A percentile compares a stretch with the other conserved stretches of the same genome.
These are phyloP conservation scores for Rallus crepitans DNA, from an alignment of 2,797 vertebrate species.

Conservation along the genomic window DNA sequence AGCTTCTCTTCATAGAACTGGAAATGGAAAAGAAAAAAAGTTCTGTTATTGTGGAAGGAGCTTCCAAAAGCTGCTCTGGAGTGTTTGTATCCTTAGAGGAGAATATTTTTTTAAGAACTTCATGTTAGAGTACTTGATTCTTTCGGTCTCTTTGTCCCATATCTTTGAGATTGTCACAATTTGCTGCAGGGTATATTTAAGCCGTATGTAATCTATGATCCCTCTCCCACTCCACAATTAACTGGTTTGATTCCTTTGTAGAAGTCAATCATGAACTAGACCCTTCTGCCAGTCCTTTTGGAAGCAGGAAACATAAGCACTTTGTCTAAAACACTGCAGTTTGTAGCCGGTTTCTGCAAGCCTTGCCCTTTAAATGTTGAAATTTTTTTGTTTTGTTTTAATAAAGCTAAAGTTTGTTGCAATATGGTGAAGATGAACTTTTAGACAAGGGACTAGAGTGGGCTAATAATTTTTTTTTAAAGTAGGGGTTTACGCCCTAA, in stretches of 20 bases:
- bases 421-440: background rate
- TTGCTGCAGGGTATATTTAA: background rate
- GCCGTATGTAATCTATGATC: background rate
- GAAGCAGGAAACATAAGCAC: fast-evolving
- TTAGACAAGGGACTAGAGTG: background rate
- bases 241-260: background rate
- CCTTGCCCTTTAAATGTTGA: background rate
- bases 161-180: background rate
- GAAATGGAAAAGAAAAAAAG: background rate
- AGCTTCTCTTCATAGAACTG: background rate
- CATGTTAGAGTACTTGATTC: background rate
- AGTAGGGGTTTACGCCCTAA: background rate
- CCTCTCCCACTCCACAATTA: background rate
- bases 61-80: background rate
- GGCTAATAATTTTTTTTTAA: background rate
- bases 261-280: background rate
- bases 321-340: background rate
- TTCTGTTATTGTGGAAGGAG: background rate
- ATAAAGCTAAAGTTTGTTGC: background rate
- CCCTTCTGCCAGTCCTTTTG: background rate
- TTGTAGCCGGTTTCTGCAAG: background rate
- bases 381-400: fast-evolving
- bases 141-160: background rate
- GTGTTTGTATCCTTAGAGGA: background rate
- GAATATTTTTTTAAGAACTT: background rate